Evolutionary conservation across 2,797 vertebrate genomes (phyloP).

Genomic region (Gastrophryne carolinensis): DNA sequence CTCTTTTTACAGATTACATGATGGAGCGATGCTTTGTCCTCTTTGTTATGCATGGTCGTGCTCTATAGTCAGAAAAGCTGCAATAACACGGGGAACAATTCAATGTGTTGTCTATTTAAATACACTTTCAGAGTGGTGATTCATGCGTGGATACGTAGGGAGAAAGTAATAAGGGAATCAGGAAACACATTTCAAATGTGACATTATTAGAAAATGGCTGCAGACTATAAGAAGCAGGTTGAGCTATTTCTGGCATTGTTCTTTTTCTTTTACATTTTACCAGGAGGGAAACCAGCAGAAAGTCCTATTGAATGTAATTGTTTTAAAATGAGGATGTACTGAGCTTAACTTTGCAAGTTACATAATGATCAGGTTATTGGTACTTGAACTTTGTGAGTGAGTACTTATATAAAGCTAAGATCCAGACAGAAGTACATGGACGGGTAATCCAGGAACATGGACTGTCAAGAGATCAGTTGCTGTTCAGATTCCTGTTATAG

Average conservation of each 20-base stretch:
- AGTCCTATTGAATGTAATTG: constrained; percentile 32
- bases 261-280: constrained; percentile 33
- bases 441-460: no score
- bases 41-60: constrained; percentile 13
- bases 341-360: not conserved
- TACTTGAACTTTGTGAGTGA: constrained; percentile 3
- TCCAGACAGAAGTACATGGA: no score
- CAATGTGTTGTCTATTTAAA: constrained; percentile 41
- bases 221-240: constrained; percentile 36
- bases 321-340: constrained; percentile 23
- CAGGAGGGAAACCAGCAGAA: constrained; percentile 23
- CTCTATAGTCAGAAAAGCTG: constrained; percentile 11
- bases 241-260: constrained; percentile 40
- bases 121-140: constrained; percentile 37
- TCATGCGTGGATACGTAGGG: constrained; percentile 34
- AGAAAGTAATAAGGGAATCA: constrained; percentile 44
- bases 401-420: no score
- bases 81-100: constrained; percentile 20
- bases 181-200: constrained; percentile 37
- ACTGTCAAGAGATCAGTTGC: no score
- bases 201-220: constrained; percentile 45
- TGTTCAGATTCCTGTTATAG: no score
- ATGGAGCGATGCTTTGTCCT: constrained; percentile 17
- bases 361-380: constrained; percentile 21
- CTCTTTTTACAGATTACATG: constrained; percentile 13